Evolutionary conservation across 2,888 invertebrate genomes (phyloP), one percentile per base, ranked within the genome.

Genomic region (Heliconius hortense): DNA sequence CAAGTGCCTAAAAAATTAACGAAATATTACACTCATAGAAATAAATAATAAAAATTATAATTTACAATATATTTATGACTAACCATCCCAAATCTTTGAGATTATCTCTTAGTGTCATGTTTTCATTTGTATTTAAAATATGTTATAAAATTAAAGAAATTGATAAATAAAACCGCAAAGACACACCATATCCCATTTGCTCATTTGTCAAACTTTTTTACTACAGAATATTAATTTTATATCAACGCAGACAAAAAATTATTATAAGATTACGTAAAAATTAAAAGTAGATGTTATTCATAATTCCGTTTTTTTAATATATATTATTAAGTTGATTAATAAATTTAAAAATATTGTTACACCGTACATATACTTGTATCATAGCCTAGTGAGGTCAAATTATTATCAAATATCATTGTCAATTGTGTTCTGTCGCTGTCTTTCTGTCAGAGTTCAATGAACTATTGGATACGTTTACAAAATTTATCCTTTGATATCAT

Each of bases 81-180:
- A 91, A 96, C 96, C 96, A 96, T 89, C 96, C 96, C 85, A 95
- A 91, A 80, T 95, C 95, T 86, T 92, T 94, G 82, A 96, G 94
- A 90, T 94, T 95, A 87, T 96, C 95, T 87, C 94, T 90, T 82
- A 95, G 92, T 87, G 95, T 94, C 95, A 96, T 96, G 87, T 88
- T 93, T 89, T 85, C 82, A 87, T 88, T 87, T 84, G 81, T 83
- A 82, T 83, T 85, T 84, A 86, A 86, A 88, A 84, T 87, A 88
- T 82, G 84, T 84, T 89, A 91, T 89, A 84, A 88, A 90, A 88
- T 86, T 84, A 87, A 67, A 56, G 84, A 87, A 87, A 87, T 85
- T 88, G 86, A 84, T 84, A 85, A 89, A 87, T 88, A 87, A 87
- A 85, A 86, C 80, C 80, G 85, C 48, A 85, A 83, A 84, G 86